These are phyloP conservation scores for Pelodytes ibericus DNA, from an alignment of 2,797 vertebrate species.

Conservation along the genomic window DNA sequence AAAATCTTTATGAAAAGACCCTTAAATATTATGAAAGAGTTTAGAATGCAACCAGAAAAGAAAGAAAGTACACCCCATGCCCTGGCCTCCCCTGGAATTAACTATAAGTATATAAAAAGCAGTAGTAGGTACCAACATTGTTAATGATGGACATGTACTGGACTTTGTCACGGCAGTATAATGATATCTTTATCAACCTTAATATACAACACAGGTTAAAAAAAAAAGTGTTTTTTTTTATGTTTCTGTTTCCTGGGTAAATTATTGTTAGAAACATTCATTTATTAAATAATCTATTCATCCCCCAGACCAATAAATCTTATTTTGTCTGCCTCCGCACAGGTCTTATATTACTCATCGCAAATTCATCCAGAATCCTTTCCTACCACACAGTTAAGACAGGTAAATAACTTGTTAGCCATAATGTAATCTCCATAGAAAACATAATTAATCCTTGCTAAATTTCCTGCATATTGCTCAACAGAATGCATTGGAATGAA, in stretches of 20 bases:
- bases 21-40: too few relatives aligned
- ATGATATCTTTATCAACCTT: too few relatives aligned
- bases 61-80: too few relatives aligned
- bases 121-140: too few relatives aligned
- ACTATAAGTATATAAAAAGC: too few relatives aligned
- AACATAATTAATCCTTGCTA: constrained; percentile 39
- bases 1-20: too few relatives aligned
- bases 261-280: constrained; percentile 14
- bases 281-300: constrained; percentile 7
- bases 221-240: too few relatives aligned
- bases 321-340: neutral
- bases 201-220: too few relatives aligned
- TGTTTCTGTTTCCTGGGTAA: neutral
- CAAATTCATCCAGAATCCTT: neutral
- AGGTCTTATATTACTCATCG: constrained; percentile 26
- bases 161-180: too few relatives aligned
- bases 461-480: constrained; percentile 57
- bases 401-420: constrained; percentile 22
- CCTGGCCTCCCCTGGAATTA: too few relatives aligned
- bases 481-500: constrained; percentile 51
- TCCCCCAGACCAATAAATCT: neutral
- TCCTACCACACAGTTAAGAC: neutral
- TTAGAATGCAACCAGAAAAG: too few relatives aligned
- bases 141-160: too few relatives aligned
- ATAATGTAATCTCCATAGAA: constrained; percentile 26